Evolutionary conservation across 2,888 invertebrate genomes (phyloP), one percentile per base, ranked within the genome.

Genomic region (Tiphia femorata): DNA sequence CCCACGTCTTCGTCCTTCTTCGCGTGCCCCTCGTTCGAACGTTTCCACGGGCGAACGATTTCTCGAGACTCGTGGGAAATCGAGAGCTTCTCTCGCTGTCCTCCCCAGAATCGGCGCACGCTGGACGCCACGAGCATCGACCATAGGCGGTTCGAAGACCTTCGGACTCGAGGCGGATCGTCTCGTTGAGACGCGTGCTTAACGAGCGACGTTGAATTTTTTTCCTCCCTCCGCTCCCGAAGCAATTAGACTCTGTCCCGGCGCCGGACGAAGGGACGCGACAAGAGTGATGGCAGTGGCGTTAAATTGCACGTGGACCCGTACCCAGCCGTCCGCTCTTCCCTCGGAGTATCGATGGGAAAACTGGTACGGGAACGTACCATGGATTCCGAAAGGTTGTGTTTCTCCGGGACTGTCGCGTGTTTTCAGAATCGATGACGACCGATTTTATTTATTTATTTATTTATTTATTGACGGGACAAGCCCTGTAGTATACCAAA

Each of bases 231-330:
- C 23, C 46, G 19, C 49, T 38, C 67, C 61, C 58, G 63, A 63
- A 65, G 70, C 70, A 70, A 70, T 70, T 70, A 70, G 70, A 71
- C 70, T 65, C 63, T 68, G 70, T 70, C 68, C 67, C 62, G n/a
- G n/a, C n/a, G 71, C 65, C 70, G 48, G 62, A 42, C 58, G 60
- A 67, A 65, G 64, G 64, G 61, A 64, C 64, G 64, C 57, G 57
- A n/a, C n/a, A 70, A 71, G 70, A 70, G 61, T 68, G 59, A 70
- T 70, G 70, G 58, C 68, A 49, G 57, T 52, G 53, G 23, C 62
- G 54, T 49, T 67, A 70, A 70, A 70, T 70, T 71, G 68, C 71
- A 49, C 70, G 61, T 49, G 58, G 52, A 43, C 57, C 52, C 14
- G 16, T 38, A n/a, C 6, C 7, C 33, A n/a, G 14, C 14, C 33